phyloP scores from a whole-genome alignment of 2,797 vertebrate species.

The Tamandua tetradactyla region DNA sequence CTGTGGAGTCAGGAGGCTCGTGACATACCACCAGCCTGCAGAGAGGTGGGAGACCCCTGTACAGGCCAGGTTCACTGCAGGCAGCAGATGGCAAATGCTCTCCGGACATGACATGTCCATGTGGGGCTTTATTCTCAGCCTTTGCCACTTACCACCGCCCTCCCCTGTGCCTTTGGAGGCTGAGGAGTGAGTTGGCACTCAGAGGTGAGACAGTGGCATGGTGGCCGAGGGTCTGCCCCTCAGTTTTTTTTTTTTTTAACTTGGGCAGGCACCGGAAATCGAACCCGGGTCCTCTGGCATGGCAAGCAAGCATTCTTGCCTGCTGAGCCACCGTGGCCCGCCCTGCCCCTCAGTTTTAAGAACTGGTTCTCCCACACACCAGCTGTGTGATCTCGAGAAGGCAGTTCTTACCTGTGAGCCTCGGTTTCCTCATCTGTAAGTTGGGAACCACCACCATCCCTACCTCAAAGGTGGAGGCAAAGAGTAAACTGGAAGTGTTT shows the following conservation, averaged over 20 bases:
- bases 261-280: too few species aligned
- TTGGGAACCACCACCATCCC: neutral
- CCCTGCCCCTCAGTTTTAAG: neutral
- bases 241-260: too few species aligned
- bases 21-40: too few species aligned
- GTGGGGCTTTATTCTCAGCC: neutral
- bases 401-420: neutral
- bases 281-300: too few species aligned
- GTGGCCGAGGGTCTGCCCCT: neutral
- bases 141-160: too few species aligned
- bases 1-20: too few species aligned
- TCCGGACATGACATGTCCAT: neutral
- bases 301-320: too few species aligned
- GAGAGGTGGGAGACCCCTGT: too few species aligned
- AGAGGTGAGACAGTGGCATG: neutral
- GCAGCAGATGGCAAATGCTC: neutral
- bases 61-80: neutral
- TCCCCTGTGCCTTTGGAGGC: neutral
- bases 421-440: neutral
- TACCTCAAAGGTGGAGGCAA: neutral
- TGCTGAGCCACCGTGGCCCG: too few species aligned
- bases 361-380: neutral
- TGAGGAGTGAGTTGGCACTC: neutral
- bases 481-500: neutral
- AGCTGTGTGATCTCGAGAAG: neutral